These are phyloP conservation scores for Holocentrus rufus DNA, from an alignment of 2,797 vertebrate species.

Conservation along the genomic window DNA sequence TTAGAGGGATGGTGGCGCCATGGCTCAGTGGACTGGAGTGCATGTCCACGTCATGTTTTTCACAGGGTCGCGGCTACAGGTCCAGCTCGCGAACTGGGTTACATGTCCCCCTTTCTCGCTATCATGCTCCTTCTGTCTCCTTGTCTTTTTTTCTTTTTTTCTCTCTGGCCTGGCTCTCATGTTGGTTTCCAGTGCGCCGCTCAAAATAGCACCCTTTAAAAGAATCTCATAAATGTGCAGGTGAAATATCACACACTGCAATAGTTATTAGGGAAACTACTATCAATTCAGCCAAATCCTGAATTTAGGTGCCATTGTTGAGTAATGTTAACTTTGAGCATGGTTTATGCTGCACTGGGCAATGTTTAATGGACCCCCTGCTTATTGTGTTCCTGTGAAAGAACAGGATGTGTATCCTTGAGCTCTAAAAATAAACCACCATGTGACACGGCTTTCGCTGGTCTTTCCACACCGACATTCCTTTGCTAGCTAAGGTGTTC, in stretches of 20 bases:
- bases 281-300: too few species aligned
- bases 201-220: too few species aligned
- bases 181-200: too few species aligned
- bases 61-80: background rate
- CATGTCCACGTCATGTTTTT: background rate
- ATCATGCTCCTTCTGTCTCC: background rate
- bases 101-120: too few species aligned
- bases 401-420: background rate
- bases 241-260: too few species aligned
- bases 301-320: too few species aligned
- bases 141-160: background rate
- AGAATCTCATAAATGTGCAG: too few species aligned
- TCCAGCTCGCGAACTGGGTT: background rate
- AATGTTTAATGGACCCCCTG: background rate
- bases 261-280: too few species aligned
- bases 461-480: slow-evolving; percentile 26
- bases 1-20: background rate
- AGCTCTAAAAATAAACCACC: background rate
- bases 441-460: background rate
- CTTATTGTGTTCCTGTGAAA: background rate
- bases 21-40: background rate
- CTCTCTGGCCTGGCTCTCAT: background rate
- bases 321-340: too few species aligned
- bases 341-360: background rate
- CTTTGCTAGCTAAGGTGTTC: slow-evolving; percentile 36